These are phyloP conservation scores for Gadus macrocephalus DNA, from an alignment of 2,113 vertebrate species.

Conservation along the genomic window DNA sequence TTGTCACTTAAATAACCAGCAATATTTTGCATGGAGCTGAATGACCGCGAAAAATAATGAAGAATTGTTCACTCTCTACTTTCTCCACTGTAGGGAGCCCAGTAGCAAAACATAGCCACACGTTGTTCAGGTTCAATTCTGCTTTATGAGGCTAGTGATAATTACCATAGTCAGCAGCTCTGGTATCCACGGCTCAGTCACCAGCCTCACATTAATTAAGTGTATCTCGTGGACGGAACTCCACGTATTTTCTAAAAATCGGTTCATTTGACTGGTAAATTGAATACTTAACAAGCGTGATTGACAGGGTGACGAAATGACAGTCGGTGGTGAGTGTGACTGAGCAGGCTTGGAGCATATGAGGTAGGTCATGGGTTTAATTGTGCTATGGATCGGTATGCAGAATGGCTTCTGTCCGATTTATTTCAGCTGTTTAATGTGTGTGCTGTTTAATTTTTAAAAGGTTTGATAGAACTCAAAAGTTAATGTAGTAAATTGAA, in stretches of 20 bases:
- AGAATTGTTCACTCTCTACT: too few species aligned
- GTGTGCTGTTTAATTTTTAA: constrained; percentile 23
- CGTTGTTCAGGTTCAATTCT: not conserved
- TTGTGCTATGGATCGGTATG: too few species aligned
- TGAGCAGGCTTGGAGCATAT: not conserved
- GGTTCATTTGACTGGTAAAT: constrained; percentile 16
- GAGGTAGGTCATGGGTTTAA: too few species aligned
- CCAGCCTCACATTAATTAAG: not conserved
- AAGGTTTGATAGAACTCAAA: constrained; percentile 39
- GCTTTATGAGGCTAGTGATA: constrained; percentile 34
- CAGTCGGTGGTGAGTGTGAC: not conserved
- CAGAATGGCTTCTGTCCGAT: not conserved
- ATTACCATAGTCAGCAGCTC: constrained; percentile 21
- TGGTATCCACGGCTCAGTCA: not conserved
- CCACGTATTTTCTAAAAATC: constrained; percentile 10
- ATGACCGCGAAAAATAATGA: too few species aligned
- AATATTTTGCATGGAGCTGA: too few species aligned
- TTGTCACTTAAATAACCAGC: too few species aligned
- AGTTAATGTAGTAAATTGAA: constrained; percentile 57
- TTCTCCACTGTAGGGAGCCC: too few species aligned
- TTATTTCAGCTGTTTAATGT: not conserved
- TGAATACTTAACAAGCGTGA: not conserved
- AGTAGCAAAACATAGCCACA: too few species aligned
- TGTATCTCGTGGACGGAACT: constrained; percentile 1
- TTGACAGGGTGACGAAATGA: not conserved